These are phyloP conservation scores for Cariama cristata DNA, from an alignment of 2,113 vertebrate genomes.

Conservation along the genomic window DNA sequence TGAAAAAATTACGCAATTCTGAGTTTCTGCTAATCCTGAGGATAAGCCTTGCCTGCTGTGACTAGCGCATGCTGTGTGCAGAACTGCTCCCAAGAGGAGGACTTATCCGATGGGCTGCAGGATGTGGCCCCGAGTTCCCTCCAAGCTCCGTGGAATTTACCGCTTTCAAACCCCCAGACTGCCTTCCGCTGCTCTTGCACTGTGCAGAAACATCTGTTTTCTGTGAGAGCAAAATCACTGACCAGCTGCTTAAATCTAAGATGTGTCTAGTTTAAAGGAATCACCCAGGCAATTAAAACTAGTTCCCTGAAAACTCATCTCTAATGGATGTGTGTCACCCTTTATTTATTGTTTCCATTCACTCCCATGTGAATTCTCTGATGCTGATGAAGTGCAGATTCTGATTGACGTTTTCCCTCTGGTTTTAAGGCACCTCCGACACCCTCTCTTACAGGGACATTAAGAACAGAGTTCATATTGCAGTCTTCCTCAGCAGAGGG, in stretches of 20 bases:
- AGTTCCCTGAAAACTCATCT: background rate
- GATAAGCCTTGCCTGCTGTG: background rate
- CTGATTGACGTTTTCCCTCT: rapidly evolving
- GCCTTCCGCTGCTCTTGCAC: background rate
- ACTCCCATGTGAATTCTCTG: background rate
- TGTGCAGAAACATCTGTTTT: slow-evolving; percentile 53
- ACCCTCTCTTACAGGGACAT: rapidly evolving
- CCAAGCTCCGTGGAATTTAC: slow-evolving; percentile 5
- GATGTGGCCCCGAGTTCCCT: background rate
- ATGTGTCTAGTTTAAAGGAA: slow-evolving; percentile 3
- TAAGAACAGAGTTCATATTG: background rate
- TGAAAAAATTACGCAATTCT: slow-evolving; percentile 11
- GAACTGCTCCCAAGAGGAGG: background rate
- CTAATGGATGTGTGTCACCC: background rate
- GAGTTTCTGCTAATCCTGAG: slow-evolving; percentile 19
- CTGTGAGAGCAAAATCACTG: slow-evolving; percentile 11
- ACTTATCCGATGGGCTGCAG: background rate
- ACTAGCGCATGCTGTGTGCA: background rate
- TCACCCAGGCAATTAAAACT: background rate
- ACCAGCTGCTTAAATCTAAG: background rate
- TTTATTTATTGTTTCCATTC: background rate
- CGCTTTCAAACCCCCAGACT: background rate
- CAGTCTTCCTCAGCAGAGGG: background rate
- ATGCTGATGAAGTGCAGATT: background rate
- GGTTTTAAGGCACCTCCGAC: background rate